Base-by-base conservation (phyloP, 2,113 vertebrate genomes). In the Microcebus lehilahytsara region DNA sequence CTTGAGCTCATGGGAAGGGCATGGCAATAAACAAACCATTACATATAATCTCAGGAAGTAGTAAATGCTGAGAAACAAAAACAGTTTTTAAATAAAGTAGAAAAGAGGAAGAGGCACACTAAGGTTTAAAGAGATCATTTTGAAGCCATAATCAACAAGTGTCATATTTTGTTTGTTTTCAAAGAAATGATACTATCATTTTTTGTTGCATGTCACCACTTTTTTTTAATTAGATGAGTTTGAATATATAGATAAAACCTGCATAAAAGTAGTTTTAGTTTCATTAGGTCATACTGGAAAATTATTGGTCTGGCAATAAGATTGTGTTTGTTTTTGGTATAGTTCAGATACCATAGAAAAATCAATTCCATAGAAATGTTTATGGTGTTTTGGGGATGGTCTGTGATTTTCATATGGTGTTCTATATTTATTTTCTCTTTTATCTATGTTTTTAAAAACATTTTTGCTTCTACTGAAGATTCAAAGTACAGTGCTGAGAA, bases 41-140 rank as follows among this genome's bases (percentile, higher is more conserved):
- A 66, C n/a, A 77, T 66, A 66, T 42, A 6, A 42, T 94, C 25
- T 93, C 60, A 89, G 56, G 9, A 74, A 96, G 10, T 49, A 60
- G 58, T 91, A 85, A 89, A 85, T 37, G 19, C 22, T 71, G 11
- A 64, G 51, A 90, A 96, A 87, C 23, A 80, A 92, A 96, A 93
- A 49, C 46, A 46, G 8, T 46, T 46, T 46, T 46, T 46, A 46
- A 51, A 30, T 32, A 49, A 74, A 42, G 23, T 34, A 67, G 40
- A 64, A 81, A 56, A 78, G 37, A 34, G 25, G n/a, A 74, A 11
- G 64, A 92, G 34, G 51, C 34, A 0, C 25, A n/a, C 3, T 22
- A 58, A 64, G 12, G 16, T 42, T 66, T 46, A 94, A 89, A 64
- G 22, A 27, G 12, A 94, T 32, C 71, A 81, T 69, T 92, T 69